Conservation (phyloP, 2,797 vertebrate species). For the Crocodylus rhombifer region DNA sequence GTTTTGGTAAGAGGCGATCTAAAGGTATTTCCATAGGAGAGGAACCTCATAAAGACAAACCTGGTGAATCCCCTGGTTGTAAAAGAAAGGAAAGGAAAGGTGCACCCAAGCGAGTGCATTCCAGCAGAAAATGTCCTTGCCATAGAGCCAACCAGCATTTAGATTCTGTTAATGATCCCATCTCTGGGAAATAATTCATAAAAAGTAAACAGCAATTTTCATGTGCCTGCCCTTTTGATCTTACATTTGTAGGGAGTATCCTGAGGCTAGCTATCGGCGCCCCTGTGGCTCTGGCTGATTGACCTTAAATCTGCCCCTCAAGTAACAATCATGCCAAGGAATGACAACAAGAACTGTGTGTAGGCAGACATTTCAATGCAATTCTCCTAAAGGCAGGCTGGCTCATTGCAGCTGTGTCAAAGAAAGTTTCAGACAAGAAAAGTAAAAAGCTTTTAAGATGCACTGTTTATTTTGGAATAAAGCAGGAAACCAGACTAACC, state of each 20-base stretch:
- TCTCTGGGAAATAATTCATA: conserved; percentile 71
- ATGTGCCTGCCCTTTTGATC: conserved; percentile 62
- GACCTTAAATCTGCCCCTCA: conserved; percentile 63
- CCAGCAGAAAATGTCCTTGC: conserved; percentile 57
- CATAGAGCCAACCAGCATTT: conserved; percentile 39
- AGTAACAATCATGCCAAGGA: conserved; percentile 61
- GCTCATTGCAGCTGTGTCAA: conserved; percentile 42
- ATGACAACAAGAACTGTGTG: conserved; percentile 65
- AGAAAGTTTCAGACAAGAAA: conserved; percentile 24
- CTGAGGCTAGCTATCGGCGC: conserved; percentile 44
- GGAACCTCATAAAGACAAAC: conserved; percentile 22
- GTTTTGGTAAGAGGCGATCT: not conserved
- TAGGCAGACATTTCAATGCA: conserved; percentile 53
- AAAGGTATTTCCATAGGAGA: conserved; percentile 41
- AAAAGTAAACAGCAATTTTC: conserved; percentile 67
- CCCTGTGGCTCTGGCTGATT: conserved; percentile 35
- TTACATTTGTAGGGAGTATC: conserved; percentile 67
- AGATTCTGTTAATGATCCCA: conserved; percentile 73
- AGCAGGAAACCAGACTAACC: not conserved
- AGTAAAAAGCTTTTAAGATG: conserved; percentile 42
- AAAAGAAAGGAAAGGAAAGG: conserved; percentile 1
- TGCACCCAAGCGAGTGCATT: not conserved
- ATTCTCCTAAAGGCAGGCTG: conserved; percentile 56
- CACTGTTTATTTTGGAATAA: conserved; percentile 32
- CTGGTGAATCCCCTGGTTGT: not conserved